Evolutionary conservation across 2,113 vertebrate species (phyloP), one percentile per base, ranked within the genome.

Genomic region (Callaeas wilsoni): DNA sequence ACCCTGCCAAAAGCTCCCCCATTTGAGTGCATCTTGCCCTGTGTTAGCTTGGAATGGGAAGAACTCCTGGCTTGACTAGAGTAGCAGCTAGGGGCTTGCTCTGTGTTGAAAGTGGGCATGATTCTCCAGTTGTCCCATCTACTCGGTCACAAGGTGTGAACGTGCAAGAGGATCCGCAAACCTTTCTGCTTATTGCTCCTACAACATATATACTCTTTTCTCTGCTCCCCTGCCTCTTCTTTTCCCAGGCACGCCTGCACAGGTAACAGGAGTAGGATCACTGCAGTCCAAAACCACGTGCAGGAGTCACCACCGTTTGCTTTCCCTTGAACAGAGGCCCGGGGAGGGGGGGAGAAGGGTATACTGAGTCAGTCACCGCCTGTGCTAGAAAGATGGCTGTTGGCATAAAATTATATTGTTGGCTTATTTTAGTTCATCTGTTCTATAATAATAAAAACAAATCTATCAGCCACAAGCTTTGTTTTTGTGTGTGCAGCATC

Each of bases 361-460:
- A 87, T 88, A 75, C 16, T 8, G 65, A 84, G 84, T 97, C 94
- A 81, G 77, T 96, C 95, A 96, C 94, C 18, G 90, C 93, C 95
- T 96, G 91, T 95, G 96, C 95, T 96, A 96, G 75, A 94, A 91
- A 94, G 96, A 93, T 95, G 97, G 95, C 96, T 98, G 93, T 96
- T 97, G 96, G 97, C 97, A 97, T 97, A 97, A 97, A 97, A 97
- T 91, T 97, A 97, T 97, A 97, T 93, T 97, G 97, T 98, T 97
- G 95, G 95, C 92, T 93, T 96, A 94, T 96, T 98, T 98, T 98
- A 98, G 97, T 97, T 97, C 97, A 96, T 98, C 97, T 98, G 98
- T 98, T 97, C 97, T 98, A 97, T 97, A 95, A 96, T 97, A 98
- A 98, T 98, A 98, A 98, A 98, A 96, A 95, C 93, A 97, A 97